Base-by-base conservation (phyloP, 2,113 vertebrate species). In the Sorex fumeus region DNA sequence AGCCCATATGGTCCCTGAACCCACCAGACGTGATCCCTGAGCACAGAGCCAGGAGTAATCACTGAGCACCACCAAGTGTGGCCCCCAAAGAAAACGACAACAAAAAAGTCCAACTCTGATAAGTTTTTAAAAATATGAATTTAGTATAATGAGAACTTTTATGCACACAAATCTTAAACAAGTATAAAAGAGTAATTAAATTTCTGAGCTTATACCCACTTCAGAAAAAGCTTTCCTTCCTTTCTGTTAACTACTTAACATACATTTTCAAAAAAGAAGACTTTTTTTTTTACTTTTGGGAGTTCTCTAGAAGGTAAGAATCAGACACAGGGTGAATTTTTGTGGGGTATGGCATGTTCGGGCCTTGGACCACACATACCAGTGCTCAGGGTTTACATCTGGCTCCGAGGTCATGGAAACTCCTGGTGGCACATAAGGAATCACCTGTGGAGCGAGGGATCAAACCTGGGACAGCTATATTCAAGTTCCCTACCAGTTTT, bases 251-350 rank as follows among this genome's bases (percentile, higher is more conserved):
- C 1, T 40, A 36, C 6, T 27, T 19, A 50, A 23, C 1, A 0
- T 16, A 5, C 19, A 10, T 70, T 4, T 36, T 78, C 11, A n/a
- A 6, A 1, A 81, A 64, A 45, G 5, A 1, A 3, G 6, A n/a
- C 6, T 2, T 4, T 34, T 28, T 10, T 2, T 4, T 34, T 28
- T 10, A 0, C 1, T 9, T 30, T 15, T 27, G 13, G 75, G 32
- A 40, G 15, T 1, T 25, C 60, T 57, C 53, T 15, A 21, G 3
- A 30, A 28, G 2, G 2, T 5, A 40, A 90, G 47, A 10, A 6
- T 85, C 60, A 45, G 53, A 32, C 0, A 43, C 7, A 36, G 11
- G 18, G 18, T 60, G 4, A 60, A 60, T 60, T 60, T 60, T 23
- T 21, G 23, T 19, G 18, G 21, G 18, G 4, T 60, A 7, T 15